Evolutionary conservation across 2,113 vertebrate species (phyloP).

Genomic region (Hippocampus abdominalis): DNA sequence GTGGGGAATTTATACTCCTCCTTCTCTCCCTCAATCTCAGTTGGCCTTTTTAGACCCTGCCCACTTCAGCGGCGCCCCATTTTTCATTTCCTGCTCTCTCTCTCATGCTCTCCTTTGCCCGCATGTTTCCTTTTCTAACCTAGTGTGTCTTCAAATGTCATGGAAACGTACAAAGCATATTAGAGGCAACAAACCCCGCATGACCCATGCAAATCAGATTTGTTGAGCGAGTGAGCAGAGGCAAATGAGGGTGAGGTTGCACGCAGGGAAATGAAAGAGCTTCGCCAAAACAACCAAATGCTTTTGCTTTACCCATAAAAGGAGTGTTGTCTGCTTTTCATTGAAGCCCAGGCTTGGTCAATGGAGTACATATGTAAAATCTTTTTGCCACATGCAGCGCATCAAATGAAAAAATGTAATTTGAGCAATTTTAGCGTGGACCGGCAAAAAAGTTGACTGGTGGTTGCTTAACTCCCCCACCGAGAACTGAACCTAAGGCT

Average conservation of each 20-base stretch:
- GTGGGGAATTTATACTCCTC: constrained; percentile 61
- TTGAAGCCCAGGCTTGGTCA: constrained; percentile 44
- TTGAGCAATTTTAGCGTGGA: neutral
- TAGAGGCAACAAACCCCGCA: constrained; percentile 2
- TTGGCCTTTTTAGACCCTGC: constrained; percentile 42
- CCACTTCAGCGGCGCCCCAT: constrained; percentile 54
- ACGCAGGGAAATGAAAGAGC: neutral
- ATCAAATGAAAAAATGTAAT: constrained; percentile 4
- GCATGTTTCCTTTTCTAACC: constrained; percentile 29
- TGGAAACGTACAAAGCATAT: constrained; percentile 32
- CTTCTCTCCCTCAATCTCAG: constrained; percentile 34
- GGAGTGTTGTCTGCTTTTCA: constrained; percentile 25
- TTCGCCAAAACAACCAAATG: constrained; percentile 22
- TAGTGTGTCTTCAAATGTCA: constrained; percentile 36
- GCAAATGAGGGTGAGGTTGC: constrained; percentile 12
- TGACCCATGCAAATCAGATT: constrained; percentile 5
- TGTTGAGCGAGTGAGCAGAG: neutral
- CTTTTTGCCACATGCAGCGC: neutral
- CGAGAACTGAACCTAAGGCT: neutral
- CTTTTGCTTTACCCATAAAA: constrained; percentile 56
- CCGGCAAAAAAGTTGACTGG: neutral
- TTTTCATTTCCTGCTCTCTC: constrained; percentile 38
- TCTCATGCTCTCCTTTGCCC: constrained; percentile 31
- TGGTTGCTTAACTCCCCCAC: neutral
- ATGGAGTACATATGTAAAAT: constrained; percentile 31